phyloP scores from a whole-genome alignment of 2,797 vertebrate species.

The Adelosebastes latens region DNA sequence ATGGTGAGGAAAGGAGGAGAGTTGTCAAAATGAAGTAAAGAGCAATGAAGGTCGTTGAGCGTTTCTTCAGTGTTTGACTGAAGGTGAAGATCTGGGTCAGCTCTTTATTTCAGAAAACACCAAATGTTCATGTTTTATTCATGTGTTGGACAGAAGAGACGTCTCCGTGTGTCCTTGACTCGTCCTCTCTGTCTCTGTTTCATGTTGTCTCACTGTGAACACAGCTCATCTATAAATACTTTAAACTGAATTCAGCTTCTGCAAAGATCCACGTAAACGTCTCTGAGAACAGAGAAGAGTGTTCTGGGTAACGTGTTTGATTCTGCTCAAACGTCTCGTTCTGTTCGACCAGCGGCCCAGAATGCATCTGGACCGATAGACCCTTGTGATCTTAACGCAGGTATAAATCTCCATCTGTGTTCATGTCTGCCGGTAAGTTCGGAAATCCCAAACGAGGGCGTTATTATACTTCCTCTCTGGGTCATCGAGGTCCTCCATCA shows the following conservation, averaged over 20 bases:
- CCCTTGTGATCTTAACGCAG: too few species aligned
- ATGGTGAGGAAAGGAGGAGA: not conserved
- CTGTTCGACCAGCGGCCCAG: not conserved
- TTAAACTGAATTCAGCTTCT: not conserved
- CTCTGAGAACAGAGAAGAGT: not conserved
- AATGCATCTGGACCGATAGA: not conserved
- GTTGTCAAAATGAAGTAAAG: not conserved
- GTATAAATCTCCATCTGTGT: too few species aligned
- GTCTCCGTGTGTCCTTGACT: constrained; percentile 2
- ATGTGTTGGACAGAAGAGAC: not conserved
- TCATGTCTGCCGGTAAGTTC: too few species aligned
- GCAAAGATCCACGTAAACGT: not conserved
- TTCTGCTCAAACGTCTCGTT: not conserved
- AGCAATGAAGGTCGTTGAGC: not conserved
- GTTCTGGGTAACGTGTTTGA: not conserved
- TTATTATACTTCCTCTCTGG: too few species aligned
- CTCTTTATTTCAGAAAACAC: not conserved
- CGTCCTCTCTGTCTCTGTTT: not conserved
- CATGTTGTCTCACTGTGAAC: too few species aligned
- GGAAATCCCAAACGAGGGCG: too few species aligned
- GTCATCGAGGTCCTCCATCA: too few species aligned
- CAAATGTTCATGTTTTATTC: constrained; percentile 28
- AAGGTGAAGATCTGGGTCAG: not conserved
- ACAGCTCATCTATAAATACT: not conserved
- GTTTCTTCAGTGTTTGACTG: not conserved